These are phyloP conservation scores for Villa cingulata DNA, from an alignment of 2,888 invertebrate genomes.

Conservation along the genomic window DNA sequence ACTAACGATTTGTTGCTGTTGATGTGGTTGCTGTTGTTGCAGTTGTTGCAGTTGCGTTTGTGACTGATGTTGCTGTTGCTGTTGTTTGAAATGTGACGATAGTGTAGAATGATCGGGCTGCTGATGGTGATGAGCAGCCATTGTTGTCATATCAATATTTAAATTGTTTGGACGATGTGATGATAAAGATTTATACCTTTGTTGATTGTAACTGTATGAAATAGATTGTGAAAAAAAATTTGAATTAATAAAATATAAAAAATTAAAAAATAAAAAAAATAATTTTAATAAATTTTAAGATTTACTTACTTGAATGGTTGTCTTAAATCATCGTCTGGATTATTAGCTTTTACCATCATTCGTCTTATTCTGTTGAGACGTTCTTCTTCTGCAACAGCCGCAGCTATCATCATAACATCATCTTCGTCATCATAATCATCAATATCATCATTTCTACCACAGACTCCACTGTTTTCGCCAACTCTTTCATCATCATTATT, in stretches of 20 bases:
- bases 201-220: neutral
- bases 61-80: slow-evolving; percentile 2
- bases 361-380: slow-evolving; percentile 11
- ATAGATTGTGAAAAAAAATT: too few species aligned
- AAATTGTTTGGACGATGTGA: slow-evolving; percentile 2
- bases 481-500: slow-evolving; percentile 1
- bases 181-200: neutral
- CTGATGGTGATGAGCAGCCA: slow-evolving; percentile 22
- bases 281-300: neutral
- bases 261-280: too few species aligned
- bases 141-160: neutral
- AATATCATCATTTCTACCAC: slow-evolving; percentile 24
- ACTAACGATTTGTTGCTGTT: slow-evolving; percentile 23
- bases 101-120: slow-evolving; percentile 16
- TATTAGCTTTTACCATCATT: slow-evolving; percentile 4
- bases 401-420: slow-evolving; percentile 14
- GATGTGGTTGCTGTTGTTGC: slow-evolving; percentile 5
- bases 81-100: slow-evolving; percentile 20
- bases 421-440: slow-evolving; percentile 8
- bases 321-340: slow-evolving; percentile 9
- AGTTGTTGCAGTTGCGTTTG: slow-evolving; percentile 1
- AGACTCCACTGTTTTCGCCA: slow-evolving; percentile 4
- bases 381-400: slow-evolving; percentile 4
- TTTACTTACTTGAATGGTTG: slow-evolving; percentile 10
- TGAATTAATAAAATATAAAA: too few species aligned